phyloP scores from a whole-genome alignment of 2,113 vertebrate genomes.

The Aythya baeri region DNA sequence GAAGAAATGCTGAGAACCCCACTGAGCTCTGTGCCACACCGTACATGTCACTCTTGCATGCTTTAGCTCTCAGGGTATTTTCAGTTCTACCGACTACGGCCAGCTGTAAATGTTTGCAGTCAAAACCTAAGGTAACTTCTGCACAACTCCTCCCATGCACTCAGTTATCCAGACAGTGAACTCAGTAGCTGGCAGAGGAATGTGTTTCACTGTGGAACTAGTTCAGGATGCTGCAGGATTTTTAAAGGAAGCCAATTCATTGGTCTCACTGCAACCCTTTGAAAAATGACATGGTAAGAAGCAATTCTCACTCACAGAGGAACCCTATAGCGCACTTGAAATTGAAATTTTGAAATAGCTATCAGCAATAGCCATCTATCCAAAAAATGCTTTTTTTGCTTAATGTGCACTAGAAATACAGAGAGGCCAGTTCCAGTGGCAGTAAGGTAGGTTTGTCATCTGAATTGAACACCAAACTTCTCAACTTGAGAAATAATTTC shows the following conservation, averaged over 20 bases:
- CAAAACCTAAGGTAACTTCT: not conserved
- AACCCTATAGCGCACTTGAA: not conserved
- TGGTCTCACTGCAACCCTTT: not conserved
- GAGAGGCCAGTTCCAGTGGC: not conserved
- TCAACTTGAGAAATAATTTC: not conserved
- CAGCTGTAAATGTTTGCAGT: not conserved
- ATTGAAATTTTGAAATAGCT: not conserved
- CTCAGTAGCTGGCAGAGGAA: not conserved
- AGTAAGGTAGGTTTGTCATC: not conserved
- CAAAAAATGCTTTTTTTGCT: not conserved
- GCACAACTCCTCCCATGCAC: not conserved
- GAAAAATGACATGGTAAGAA: not conserved
- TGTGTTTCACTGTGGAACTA: not conserved
- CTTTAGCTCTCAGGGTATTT: not conserved
- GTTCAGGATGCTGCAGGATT: not conserved
- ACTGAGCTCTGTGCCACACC: accelerated
- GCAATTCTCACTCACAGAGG: not conserved
- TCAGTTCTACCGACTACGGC: not conserved
- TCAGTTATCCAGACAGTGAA: not conserved
- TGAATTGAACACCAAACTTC: not conserved
- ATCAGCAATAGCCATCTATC: not conserved
- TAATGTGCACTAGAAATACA: not conserved
- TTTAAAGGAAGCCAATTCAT: not conserved
- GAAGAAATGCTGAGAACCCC: not conserved
- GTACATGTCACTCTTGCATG: not conserved